Evolutionary conservation across 1,140 invertebrate species (phyloP).

Genomic region (Trichoplusia ni): DNA sequence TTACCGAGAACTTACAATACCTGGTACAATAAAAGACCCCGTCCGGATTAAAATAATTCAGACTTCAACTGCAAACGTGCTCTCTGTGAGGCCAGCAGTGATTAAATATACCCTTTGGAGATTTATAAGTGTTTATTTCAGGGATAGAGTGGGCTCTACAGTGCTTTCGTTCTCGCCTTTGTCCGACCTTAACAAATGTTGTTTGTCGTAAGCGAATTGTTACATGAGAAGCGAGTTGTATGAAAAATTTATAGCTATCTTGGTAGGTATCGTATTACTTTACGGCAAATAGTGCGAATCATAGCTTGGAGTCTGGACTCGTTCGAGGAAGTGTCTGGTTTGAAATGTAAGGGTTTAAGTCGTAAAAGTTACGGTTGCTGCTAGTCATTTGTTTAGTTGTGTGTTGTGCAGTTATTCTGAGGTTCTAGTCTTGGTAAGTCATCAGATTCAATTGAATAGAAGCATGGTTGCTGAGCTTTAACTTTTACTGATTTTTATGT

Average conservation of each 20-base stretch:
- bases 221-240: conserved; percentile 51
- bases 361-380: no score
- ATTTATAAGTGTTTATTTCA: conserved; percentile 79
- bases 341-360: no score
- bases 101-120: conserved; percentile 74
- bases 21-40: conserved; percentile 66
- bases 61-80: conserved; percentile 70
- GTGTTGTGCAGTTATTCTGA: no score
- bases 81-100: conserved; percentile 64
- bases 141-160: conserved; percentile 41
- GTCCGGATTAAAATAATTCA: conserved; percentile 76
- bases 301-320: conserved; percentile 8
- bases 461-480: no score
- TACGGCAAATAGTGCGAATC: conserved; percentile 38
- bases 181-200: conserved; percentile 64
- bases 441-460: no score
- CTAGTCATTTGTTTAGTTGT: no score
- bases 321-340: conserved; percentile 7
- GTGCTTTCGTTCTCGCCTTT: conserved; percentile 49
- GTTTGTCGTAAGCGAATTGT: conserved; percentile 66
- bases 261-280: conserved; percentile 37
- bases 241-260: conserved; percentile 60
- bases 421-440: no score
- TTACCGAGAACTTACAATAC: conserved; percentile 66
- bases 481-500: no score